phyloP scores from a whole-genome alignment of 2,113 vertebrate species.

The Scolopax mira region DNA sequence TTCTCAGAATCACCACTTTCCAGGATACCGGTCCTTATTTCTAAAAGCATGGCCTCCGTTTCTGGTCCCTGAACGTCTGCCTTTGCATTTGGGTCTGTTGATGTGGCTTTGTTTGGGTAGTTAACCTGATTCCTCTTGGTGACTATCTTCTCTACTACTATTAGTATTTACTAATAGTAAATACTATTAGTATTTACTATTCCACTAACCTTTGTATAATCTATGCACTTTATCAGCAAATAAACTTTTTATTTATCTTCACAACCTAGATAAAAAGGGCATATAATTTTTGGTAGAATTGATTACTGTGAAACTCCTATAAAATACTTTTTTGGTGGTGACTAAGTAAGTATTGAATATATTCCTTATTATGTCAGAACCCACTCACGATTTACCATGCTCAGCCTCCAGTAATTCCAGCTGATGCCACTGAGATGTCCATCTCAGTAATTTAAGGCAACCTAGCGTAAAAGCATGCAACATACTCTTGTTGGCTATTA shows the following conservation, averaged over 20 bases:
- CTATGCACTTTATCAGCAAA: neutral
- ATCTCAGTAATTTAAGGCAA: neutral
- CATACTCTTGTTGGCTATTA: neutral
- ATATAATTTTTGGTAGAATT: neutral
- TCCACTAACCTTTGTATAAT: neutral
- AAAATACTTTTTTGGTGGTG: neutral
- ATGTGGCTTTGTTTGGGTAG: neutral
- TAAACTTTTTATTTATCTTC: neutral
- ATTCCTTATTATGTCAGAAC: neutral
- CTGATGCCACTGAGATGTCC: neutral
- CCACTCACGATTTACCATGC: neutral
- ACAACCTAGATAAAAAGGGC: neutral
- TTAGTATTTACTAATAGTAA: neutral
- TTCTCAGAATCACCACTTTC: neutral
- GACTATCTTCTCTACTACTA: neutral
- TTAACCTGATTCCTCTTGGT: neutral
- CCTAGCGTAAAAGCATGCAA: neutral
- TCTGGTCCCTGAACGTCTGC: neutral
- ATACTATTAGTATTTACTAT: neutral
- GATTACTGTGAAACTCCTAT: neutral
- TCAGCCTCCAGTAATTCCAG: neutral
- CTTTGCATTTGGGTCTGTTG: neutral
- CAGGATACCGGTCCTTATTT: fast-evolving
- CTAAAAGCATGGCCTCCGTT: neutral
- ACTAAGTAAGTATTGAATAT: neutral